Conservation (phyloP, 2,113 vertebrate genomes). For the Menidia beryllina region DNA sequence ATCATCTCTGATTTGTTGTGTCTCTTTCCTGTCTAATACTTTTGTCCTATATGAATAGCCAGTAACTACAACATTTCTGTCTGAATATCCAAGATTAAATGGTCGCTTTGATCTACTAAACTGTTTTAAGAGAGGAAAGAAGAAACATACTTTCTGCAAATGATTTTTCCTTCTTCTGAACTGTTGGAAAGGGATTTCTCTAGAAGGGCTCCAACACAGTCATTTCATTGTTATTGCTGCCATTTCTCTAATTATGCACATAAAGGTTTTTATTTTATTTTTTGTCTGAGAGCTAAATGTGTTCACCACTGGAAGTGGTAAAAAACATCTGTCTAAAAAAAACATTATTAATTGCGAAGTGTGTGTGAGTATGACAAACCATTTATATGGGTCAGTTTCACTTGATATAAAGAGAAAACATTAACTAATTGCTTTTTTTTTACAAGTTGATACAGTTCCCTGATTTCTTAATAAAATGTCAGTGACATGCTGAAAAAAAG, state of each 20-base stretch:
- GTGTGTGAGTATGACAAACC: constrained; percentile 45
- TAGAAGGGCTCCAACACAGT: constrained; percentile 68
- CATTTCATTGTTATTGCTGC: constrained; percentile 76
- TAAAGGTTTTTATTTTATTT: constrained; percentile 73
- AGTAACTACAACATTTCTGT: constrained; percentile 51
- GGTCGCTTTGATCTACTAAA: constrained; percentile 72
- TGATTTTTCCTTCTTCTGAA: constrained; percentile 78
- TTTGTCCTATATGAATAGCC: constrained; percentile 33
- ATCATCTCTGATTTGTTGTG: constrained; percentile 29
- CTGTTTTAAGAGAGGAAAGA: constrained; percentile 60
- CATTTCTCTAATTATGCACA: constrained; percentile 68
- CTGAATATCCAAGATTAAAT: constrained; percentile 71
- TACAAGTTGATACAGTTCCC: too few relatives aligned
- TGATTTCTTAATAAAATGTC: too few relatives aligned
- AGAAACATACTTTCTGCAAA: constrained; percentile 57
- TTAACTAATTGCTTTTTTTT: neutral
- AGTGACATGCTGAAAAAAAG: too few relatives aligned
- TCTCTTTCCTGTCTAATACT: constrained; percentile 6
- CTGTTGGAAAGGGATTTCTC: constrained; percentile 74
- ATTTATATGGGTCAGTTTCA: constrained; percentile 34
- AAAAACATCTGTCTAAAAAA: constrained; percentile 61
- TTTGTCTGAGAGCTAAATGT: constrained; percentile 57
- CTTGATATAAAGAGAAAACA: constrained; percentile 1
- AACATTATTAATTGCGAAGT: constrained; percentile 61
- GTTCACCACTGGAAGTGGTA: constrained; percentile 60